These are phyloP conservation scores for Hystrix cristata DNA, from an alignment of 2,113 vertebrate species.

Conservation along the genomic window DNA sequence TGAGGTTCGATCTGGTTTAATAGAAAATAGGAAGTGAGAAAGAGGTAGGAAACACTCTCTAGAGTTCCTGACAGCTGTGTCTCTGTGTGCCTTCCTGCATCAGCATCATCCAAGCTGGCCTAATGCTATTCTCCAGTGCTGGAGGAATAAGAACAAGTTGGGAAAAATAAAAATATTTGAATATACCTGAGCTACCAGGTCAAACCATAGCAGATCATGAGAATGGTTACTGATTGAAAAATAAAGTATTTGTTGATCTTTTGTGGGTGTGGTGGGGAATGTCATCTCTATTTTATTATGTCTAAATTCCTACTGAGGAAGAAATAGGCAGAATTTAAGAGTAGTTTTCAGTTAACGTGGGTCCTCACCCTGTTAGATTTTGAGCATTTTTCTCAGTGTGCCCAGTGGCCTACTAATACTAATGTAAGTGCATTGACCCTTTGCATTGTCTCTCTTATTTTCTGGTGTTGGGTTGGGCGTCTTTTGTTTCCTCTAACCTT, in stretches of 20 bases:
- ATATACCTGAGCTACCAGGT: background rate
- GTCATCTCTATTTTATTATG: background rate
- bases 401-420: background rate
- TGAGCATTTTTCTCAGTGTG: background rate
- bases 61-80: slow-evolving; percentile 56
- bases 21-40: slow-evolving; percentile 82
- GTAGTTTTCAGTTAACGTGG: background rate
- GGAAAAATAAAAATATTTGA: background rate
- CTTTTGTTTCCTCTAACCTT: background rate
- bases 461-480: background rate
- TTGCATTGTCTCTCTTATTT: background rate
- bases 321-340: background rate
- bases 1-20: slow-evolving; percentile 63
- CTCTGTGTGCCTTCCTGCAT: slow-evolving; percentile 38
- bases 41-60: slow-evolving; percentile 69
- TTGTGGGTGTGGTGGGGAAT: too few relatives aligned
- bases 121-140: background rate
- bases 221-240: background rate
- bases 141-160: background rate
- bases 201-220: background rate
- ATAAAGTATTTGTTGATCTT: background rate
- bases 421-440: background rate
- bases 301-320: background rate
- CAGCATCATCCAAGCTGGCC: background rate
- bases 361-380: background rate